Evolutionary conservation across 2,888 invertebrate species (phyloP).

Genomic region (Didymodactylos carnosus): DNA sequence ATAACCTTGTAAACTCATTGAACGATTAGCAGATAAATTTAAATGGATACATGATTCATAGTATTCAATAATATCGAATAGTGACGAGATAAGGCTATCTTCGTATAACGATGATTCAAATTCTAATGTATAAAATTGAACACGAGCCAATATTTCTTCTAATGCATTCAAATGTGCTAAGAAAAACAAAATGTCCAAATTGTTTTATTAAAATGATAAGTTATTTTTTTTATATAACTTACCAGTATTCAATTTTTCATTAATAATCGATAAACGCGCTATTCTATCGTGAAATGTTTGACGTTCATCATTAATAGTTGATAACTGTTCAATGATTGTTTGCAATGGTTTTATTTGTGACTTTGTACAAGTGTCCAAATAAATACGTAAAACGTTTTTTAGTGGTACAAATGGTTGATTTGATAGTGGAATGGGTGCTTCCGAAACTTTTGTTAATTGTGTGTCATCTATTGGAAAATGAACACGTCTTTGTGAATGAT

Average conservation of each 20-base stretch:
- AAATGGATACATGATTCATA: constrained; percentile 60
- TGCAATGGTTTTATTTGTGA: background rate
- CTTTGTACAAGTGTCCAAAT: background rate
- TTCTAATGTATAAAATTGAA: constrained; percentile 51
- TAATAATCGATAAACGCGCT: background rate
- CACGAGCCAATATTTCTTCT: constrained; percentile 58
- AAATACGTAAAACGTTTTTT: background rate
- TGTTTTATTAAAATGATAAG: no score
- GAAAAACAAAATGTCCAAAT: no score
- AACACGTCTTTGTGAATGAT: background rate
- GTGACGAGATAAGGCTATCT: constrained; percentile 48
- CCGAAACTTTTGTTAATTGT: background rate
- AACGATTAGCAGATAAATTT: constrained; percentile 54
- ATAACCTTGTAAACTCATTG: constrained; percentile 60
- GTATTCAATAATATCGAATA: constrained; percentile 77
- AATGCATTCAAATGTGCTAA: constrained; percentile 40
- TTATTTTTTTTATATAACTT: no score
- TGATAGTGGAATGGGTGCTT: background rate
- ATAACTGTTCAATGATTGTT: background rate
- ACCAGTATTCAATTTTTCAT: background rate
- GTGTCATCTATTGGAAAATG: background rate
- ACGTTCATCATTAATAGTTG: background rate
- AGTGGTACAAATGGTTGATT: background rate
- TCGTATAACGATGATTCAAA: constrained; percentile 49
- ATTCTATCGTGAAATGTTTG: background rate